phyloP scores from a whole-genome alignment of 2,797 vertebrate species.

The Florisuga fusca region DNA sequence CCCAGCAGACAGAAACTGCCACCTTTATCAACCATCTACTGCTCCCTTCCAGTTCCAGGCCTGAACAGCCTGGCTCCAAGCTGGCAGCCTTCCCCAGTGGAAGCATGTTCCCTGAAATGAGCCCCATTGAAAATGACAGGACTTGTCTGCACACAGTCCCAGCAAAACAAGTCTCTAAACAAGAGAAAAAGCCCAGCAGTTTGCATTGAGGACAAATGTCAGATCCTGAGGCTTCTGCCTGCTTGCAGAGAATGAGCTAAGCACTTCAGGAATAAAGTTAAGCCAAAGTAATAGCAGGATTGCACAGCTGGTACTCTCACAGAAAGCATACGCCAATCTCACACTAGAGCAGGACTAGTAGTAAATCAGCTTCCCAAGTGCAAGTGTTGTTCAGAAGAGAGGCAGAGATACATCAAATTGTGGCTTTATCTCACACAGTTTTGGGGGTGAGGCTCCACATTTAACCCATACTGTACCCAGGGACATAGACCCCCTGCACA shows the following conservation, averaged over 20 bases:
- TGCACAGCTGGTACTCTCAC: background rate
- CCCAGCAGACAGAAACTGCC: constrained; percentile 27
- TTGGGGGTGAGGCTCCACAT: background rate
- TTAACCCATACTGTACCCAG: background rate
- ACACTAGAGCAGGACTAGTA: background rate
- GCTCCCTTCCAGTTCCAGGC: background rate
- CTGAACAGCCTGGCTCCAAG: background rate
- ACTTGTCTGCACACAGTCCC: background rate
- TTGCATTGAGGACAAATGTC: background rate
- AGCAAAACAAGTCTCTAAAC: background rate
- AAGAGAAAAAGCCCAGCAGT: background rate
- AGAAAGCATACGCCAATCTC: background rate
- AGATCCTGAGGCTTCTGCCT: constrained; percentile 1
- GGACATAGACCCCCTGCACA: fast-evolving
- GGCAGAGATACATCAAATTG: background rate
- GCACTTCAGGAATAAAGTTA: background rate
- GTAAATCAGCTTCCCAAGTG: background rate
- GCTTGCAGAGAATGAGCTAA: background rate
- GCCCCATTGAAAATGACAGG: background rate
- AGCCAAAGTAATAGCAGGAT: background rate
- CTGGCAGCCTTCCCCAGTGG: background rate
- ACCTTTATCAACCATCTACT: constrained; percentile 15
- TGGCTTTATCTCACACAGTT: background rate
- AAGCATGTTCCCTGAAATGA: constrained; percentile 10
- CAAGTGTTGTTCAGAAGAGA: background rate